Conservation (phyloP, 2,888 invertebrate genomes). For the Eilema griseolum region DNA sequence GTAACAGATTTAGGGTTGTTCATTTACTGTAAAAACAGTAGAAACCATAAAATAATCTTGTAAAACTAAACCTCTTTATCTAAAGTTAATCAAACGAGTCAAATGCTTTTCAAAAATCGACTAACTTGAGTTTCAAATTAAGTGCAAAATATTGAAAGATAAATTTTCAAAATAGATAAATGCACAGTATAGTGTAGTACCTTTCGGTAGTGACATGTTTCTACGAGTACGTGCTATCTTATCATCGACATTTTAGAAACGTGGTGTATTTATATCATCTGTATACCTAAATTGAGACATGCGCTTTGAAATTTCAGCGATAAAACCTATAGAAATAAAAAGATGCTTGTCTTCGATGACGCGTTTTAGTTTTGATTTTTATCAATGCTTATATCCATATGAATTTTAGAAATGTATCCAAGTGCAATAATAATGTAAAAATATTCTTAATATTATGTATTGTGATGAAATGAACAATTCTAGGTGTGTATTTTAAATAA, state of each 20-base stretch:
- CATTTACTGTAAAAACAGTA: not conserved
- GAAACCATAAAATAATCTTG: not conserved
- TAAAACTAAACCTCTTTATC: no score
- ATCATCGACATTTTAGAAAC: not conserved
- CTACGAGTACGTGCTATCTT: not conserved
- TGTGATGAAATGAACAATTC: conserved; percentile 79
- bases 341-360: conserved; percentile 52
- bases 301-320: conserved; percentile 57
- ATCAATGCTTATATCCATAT: conserved; percentile 57
- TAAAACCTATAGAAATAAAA: conserved; percentile 38
- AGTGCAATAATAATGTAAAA: conserved; percentile 84
- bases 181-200: not conserved
- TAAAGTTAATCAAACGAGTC: not conserved
- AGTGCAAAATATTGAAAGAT: not conserved
- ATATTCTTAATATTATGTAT: conserved; percentile 74
- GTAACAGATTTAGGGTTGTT: not conserved
- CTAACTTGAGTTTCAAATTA: not conserved
- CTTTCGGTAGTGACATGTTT: not conserved
- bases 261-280: conserved; percentile 29
- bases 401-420: conserved; percentile 73
- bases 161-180: not conserved
- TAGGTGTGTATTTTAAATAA: conserved; percentile 86
- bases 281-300: conserved; percentile 52
- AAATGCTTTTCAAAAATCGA: conserved; percentile 1
- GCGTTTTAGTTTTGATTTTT: conserved; percentile 52